Evolutionary conservation across 2,888 invertebrate genomes (phyloP), one percentile per base, ranked within the genome.

Genomic region (Magallana nippona): DNA sequence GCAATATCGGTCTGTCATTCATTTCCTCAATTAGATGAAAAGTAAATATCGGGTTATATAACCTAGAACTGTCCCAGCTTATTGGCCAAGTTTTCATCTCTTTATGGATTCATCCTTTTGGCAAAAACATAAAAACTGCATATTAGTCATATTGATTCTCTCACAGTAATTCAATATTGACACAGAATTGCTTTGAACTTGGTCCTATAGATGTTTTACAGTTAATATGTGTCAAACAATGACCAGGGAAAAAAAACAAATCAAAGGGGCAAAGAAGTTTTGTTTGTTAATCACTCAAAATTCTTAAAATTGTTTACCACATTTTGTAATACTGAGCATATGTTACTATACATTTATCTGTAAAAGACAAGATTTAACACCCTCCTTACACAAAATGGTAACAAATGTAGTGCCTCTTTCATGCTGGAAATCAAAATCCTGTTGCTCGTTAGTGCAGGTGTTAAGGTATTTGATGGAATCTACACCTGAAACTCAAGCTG

Each of bases 131-230:
- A 44, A 71, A 63, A 62, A 71, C 22, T 10, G 60, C 15, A 71
- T 15, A 27, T 15, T 13, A 27, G 11, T 27, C 27, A 15, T 27
- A 71, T 71, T 71, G 71, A 71, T 71, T 27, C 71, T 71, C 15
- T 71, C 71, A 71, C 71, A 27, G 71, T 71, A 71, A 71, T 32
- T 27, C 11, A 27, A 71, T 71, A 71, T 71, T 27, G 71, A 32
- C 27, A 71, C 32, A 11, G 32, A 71, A 71, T 19, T 19, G 60
- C 60, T 60, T 60, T 60, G 60, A 60, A 19, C 60, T 19, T 60
- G 10, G 15, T 60, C 60, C n/a, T 3, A 19, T 60, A 60, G 60
- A 60, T 60, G 60, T 5, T 60, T 60, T 60, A 19, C 10, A 19
- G n/a, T 60, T 2, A 60, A 60, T 60, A n/a, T 60, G 19, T 60